A percentile compares a stretch with the other conserved stretches of the same genome.
Conservation (phyloP, 2,113 vertebrate genomes). For the Oryzias celebensis region DNA sequence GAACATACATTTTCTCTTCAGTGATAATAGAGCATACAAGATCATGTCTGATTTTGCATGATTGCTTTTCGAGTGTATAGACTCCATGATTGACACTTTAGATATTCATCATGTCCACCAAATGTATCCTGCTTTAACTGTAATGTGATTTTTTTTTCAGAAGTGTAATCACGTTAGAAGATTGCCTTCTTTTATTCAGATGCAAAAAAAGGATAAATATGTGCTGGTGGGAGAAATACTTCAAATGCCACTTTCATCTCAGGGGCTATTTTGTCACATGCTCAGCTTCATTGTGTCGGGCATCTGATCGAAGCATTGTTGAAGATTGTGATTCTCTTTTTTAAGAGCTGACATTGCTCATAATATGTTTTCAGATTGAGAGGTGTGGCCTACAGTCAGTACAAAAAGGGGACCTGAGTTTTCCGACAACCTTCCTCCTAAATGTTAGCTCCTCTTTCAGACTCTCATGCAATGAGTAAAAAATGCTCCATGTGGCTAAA, state of each 20-base stretch:
- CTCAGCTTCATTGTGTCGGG: constrained; percentile 55
- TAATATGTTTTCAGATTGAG: constrained; percentile 48
- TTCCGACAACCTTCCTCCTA: constrained; percentile 26
- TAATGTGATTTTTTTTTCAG: constrained; percentile 66
- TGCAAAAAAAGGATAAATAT: constrained; percentile 72
- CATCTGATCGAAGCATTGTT: constrained; percentile 51
- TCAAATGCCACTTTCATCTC: constrained; percentile 61
- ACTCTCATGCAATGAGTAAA: constrained; percentile 42
- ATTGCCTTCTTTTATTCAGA: constrained; percentile 72
- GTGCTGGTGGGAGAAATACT: constrained; percentile 43
- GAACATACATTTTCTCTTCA: constrained; percentile 43
- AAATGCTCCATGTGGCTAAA: constrained; percentile 44
- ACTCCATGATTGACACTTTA: constrained; percentile 67
- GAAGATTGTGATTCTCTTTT: constrained; percentile 55
- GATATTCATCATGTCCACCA: constrained; percentile 56
- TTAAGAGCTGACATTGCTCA: constrained; percentile 28
- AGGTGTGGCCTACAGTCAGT: constrained; percentile 24
- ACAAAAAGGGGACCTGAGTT: constrained; percentile 3
- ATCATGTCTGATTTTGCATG: constrained; percentile 57
- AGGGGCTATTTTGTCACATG: constrained; percentile 55
- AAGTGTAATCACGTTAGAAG: constrained; percentile 72
- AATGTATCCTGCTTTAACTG: constrained; percentile 62
- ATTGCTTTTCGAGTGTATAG: constrained; percentile 57
- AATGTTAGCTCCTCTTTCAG: constrained; percentile 29
- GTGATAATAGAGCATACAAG: constrained; percentile 49